These are phyloP conservation scores for Aphrophora alni DNA, from an alignment of 2,888 invertebrate genomes.

Conservation along the genomic window DNA sequence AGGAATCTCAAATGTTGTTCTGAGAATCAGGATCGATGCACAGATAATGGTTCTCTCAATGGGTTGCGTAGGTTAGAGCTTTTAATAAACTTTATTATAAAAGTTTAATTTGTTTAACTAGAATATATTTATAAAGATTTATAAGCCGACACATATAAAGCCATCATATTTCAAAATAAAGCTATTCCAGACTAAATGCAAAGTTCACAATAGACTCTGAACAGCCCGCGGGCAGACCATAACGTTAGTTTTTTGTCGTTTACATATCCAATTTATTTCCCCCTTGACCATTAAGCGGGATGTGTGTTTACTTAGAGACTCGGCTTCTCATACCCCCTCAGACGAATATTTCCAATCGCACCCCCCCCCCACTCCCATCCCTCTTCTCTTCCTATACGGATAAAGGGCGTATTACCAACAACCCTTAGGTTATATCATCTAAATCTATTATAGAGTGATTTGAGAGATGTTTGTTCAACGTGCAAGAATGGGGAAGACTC, in stretches of 20 bases:
- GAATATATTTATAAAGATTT: too few relatives aligned
- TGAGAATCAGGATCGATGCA: too few relatives aligned
- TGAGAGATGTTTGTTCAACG: slow-evolving; percentile 2
- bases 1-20: too few relatives aligned
- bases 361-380: too few relatives aligned
- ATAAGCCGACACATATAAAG: too few relatives aligned
- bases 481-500: background rate
- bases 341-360: background rate
- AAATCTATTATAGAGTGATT: slow-evolving; percentile 6
- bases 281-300: background rate
- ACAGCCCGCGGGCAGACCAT: background rate
- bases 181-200: background rate
- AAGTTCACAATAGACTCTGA: background rate
- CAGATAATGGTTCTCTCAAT: too few relatives aligned
- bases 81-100: too few relatives aligned
- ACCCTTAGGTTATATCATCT: slow-evolving; percentile 2
- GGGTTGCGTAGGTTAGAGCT: too few relatives aligned
- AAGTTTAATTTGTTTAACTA: too few relatives aligned
- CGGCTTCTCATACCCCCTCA: background rate
- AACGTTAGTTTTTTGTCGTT: background rate
- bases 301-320: background rate
- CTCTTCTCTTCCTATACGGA: background rate
- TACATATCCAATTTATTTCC: slow-evolving; percentile 6
- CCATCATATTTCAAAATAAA: background rate
- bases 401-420: slow-evolving; percentile 6